Evolutionary conservation across 2,113 vertebrate genomes (phyloP), one percentile per base, ranked within the genome.

Genomic region (Neodon shergylaensis): DNA sequence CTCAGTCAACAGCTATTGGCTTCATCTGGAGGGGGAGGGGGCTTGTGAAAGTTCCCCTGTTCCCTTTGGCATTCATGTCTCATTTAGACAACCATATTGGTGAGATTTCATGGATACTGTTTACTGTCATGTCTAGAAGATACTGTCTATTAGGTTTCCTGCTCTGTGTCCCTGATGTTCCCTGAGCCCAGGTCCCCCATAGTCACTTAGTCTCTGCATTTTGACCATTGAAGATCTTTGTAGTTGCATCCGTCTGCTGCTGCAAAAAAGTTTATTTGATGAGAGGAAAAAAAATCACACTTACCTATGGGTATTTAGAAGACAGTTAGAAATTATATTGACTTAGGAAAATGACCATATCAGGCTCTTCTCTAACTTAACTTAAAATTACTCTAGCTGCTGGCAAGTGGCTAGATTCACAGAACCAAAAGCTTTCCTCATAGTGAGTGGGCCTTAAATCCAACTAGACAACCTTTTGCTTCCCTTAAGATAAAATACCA

Each of bases 81-180:
- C 42, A 63, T 42, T 83, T 63, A 83, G n/a, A 83, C 7, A 42
- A 17, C n/a, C n/a, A 61, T 39, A 8, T 83, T 83, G n/a, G 3
- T 83, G 54, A 28, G 54, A 28, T 63, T 42, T 63, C 36, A 39
- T 28, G 22, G 54, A 9, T 26, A 39, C 52, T 39, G 36, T 31
- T 8, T 83, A 42, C n/a, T 17, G 24, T 39, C 39, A 28, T 63
- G 39, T 42, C 22, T 1, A 16, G n/a, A 42, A 63, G 13, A 28
- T 24, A 63, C 24, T 42, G 61, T 14, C n/a, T 17, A 14, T 54
- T 13, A 63, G 52, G n/a, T 42, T 63, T 42, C 12, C 54, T 83
- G n/a, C 4, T 17, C 7, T 4, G 0, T 4, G 12, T 7, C 61
- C 10, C 11, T 31, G n/a, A 16, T 47, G 28, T 33, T 1, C 61